phyloP scores from a whole-genome alignment of 1,140 invertebrate species.

The Arctopsyche grandis region DNA sequence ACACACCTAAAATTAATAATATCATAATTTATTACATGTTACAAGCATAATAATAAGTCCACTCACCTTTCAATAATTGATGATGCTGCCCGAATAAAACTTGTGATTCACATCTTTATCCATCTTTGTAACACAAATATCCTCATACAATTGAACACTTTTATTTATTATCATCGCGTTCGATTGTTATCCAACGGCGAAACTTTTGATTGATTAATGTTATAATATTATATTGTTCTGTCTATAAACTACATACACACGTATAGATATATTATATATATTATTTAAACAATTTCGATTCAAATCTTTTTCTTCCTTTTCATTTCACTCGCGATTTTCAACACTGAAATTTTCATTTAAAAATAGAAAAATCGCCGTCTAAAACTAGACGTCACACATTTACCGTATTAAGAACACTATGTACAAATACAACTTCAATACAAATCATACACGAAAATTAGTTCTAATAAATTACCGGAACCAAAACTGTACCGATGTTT shows the following conservation, averaged over 20 bases:
- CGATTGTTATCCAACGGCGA: not conserved
- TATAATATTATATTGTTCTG: not conserved
- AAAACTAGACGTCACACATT: too few species aligned
- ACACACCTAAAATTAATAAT: not conserved
- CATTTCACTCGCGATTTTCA: not conserved
- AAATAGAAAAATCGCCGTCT: too few species aligned
- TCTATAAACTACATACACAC: not conserved
- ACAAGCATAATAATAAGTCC: not conserved
- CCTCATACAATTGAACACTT: not conserved
- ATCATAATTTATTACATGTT: slow-evolving; percentile 8
- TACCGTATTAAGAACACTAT: too few species aligned
- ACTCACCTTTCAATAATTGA: slow-evolving; percentile 19
- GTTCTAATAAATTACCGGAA: too few species aligned
- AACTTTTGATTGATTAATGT: not conserved
- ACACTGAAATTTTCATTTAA: too few species aligned
- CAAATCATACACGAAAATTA: too few species aligned
- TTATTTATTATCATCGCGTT: not conserved
- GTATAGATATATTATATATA: not conserved
- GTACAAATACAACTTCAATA: too few species aligned
- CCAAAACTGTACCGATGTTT: too few species aligned
- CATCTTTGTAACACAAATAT: not conserved
- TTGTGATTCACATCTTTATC: slow-evolving; percentile 22
- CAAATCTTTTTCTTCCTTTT: slow-evolving; percentile 30
- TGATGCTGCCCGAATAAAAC: slow-evolving; percentile 5
- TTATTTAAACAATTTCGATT: not conserved